Conservation (phyloP, 35 echinoderm and acorn worm genomes). For the Ptychodera flava region DNA sequence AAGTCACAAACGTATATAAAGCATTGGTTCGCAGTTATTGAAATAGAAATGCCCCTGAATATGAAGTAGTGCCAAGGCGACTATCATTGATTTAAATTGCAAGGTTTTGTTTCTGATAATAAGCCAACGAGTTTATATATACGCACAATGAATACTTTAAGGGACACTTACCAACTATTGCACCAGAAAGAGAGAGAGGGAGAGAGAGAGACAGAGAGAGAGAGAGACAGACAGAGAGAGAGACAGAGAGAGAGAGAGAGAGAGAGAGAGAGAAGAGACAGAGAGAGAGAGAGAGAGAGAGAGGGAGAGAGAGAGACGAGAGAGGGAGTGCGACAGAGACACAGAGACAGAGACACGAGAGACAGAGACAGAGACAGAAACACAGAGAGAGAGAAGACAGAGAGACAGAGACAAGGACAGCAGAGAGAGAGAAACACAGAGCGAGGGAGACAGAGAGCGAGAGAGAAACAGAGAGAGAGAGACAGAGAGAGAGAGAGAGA, state of each 20-base stretch:
- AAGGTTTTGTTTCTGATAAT: too few relatives aligned
- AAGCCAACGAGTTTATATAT: too few relatives aligned
- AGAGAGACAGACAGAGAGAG: slow-evolving; percentile 2
- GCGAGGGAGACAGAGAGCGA: background rate
- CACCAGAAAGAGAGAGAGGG: too few relatives aligned
- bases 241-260: slow-evolving; percentile 2
- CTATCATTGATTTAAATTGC: background rate
- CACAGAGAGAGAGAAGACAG: background rate
- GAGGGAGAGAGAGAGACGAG: background rate
- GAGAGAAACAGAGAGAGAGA: background rate
- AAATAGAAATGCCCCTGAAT: too few relatives aligned
- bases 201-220: background rate
- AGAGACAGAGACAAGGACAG: too few relatives aligned
- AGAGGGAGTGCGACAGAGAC: background rate
- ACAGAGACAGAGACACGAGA: slow-evolving; percentile 2
- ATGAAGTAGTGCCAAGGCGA: too few relatives aligned
- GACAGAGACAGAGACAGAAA: background rate
- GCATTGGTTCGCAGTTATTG: too few relatives aligned
- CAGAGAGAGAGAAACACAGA: background rate
- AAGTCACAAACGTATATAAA: too few relatives aligned
- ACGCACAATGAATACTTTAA: too few relatives aligned
- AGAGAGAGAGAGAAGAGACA: too few relatives aligned
- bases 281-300: background rate
- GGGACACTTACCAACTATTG: too few relatives aligned
- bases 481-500: background rate